Base-by-base conservation (phyloP, 2,888 invertebrate genomes). In the Chrysolina americana region DNA sequence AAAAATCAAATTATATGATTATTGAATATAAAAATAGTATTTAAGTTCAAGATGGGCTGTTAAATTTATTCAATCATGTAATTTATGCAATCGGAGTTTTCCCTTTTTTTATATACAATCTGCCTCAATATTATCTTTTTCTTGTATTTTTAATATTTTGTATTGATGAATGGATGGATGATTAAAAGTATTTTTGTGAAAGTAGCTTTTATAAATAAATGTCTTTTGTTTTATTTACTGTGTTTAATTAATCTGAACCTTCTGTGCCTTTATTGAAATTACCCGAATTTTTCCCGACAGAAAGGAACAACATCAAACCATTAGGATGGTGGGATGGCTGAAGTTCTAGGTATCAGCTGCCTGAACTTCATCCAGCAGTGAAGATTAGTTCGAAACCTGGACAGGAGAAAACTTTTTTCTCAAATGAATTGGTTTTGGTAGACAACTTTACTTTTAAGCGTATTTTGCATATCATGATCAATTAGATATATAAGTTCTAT, bases 11-110 rank as follows among this genome's bases (percentile, higher is more conserved):
- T 19, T 17, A 19, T 59, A 36, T 59, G 23, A 36, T 36, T 59
- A 28, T 59, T 28, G 13, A 36, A 17, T 28, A 36, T 28, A 36
- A 59, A n/a, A 59, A 23, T 59, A 59, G 59, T 15, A 15, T 28
- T 36, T 59, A 59, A n/a, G 59, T 59, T 59, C 59, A 59, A 59
- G 23, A 59, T 36, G 59, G 59, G 28, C 59, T 59, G 59, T 59
- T 19, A 50, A 50, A 59, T 59, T 15, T 28, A 59, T 28, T 59
- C 15, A 47, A 47, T 47, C 4, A 36, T 28, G 23, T n/a, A 28
- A 36, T 59, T 23, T 59, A 59, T n/a, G 36, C 17, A 28, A 36
- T 59, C 9, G 2, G 36, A 59, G 36, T 59, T 36, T 36, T 59
- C n/a, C n/a, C 28, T 28, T 59, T 36, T 59, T 56, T 56, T 59